phyloP scores from a whole-genome alignment of 2,888 invertebrate genomes.

The Agrilus cyanescens region DNA sequence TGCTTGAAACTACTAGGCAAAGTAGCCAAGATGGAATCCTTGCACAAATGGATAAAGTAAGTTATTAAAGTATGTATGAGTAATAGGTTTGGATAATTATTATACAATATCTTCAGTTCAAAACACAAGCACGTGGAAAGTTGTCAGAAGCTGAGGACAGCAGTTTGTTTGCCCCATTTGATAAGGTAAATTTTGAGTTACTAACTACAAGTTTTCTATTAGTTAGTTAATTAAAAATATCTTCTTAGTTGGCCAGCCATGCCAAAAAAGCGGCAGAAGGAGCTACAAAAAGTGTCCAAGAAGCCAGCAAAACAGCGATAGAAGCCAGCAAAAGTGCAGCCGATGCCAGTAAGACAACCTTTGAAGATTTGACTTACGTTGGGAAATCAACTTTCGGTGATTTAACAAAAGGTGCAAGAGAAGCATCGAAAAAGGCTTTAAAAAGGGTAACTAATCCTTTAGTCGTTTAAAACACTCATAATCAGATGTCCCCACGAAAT shows the following conservation, averaged over 20 bases:
- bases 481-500: background rate
- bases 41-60: slow-evolving; percentile 83
- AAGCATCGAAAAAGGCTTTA: slow-evolving; percentile 76
- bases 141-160: slow-evolving; percentile 59
- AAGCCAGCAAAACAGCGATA: slow-evolving; percentile 72
- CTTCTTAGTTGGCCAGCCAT: slow-evolving; percentile 61
- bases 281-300: slow-evolving; percentile 69
- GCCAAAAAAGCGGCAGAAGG: slow-evolving; percentile 81
- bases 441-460: slow-evolving; percentile 47
- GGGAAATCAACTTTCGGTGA: slow-evolving; percentile 85
- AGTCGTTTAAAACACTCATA: background rate
- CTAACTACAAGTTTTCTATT: background rate
- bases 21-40: slow-evolving; percentile 80
- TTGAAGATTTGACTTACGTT: slow-evolving; percentile 80
- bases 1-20: slow-evolving; percentile 76
- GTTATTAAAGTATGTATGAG: slow-evolving; percentile 2
- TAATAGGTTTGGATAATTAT: background rate
- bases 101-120: slow-evolving; percentile 34
- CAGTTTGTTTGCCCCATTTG: slow-evolving; percentile 65
- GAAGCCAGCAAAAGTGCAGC: slow-evolving; percentile 83
- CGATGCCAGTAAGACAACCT: slow-evolving; percentile 75
- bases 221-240: slow-evolving; percentile 9
- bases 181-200: slow-evolving; percentile 50
- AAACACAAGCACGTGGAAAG: slow-evolving; percentile 46
- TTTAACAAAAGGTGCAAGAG: slow-evolving; percentile 82